phyloP scores from a whole-genome alignment of 2,888 invertebrate genomes.

The Cantharis rufa region DNA sequence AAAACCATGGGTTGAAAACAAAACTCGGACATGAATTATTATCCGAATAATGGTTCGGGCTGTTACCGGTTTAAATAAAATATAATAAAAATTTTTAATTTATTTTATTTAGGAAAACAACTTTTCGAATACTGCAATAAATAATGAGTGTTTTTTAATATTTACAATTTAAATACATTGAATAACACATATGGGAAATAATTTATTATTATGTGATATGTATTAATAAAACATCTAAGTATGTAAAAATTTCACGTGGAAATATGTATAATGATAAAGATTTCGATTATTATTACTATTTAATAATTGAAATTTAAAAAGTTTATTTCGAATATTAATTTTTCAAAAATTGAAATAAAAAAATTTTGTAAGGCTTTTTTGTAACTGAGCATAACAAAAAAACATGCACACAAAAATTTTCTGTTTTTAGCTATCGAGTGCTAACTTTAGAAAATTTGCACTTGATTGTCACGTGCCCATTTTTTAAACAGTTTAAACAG shows the following conservation, averaged over 20 bases:
- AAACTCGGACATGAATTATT: no score
- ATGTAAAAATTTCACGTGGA: constrained; percentile 50
- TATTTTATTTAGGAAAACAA: constrained; percentile 30
- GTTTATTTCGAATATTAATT: background rate
- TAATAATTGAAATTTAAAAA: background rate
- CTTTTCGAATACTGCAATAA: constrained; percentile 17
- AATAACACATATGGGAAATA: constrained; percentile 39
- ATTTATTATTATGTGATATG: constrained; percentile 48
- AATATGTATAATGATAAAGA: constrained; percentile 31
- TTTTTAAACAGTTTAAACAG: constrained; percentile 15
- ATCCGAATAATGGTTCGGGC: no score
- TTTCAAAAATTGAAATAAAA: background rate
- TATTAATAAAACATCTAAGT: constrained; percentile 50
- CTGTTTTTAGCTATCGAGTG: constrained; percentile 15
- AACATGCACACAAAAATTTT: background rate
- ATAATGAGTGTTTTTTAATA: constrained; percentile 22
- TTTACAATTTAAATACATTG: constrained; percentile 29
- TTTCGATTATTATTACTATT: constrained; percentile 4
- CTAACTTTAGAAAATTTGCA: constrained; percentile 47
- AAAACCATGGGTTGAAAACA: no score
- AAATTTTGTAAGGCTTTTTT: constrained; percentile 4
- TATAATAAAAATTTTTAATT: background rate
- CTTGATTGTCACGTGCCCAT: constrained; percentile 55
- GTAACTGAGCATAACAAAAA: background rate
- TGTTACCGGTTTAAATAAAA: background rate